Percentiles rank a stretch among this genome's conserved stretches.
Conservation (phyloP, 1,140 invertebrate genomes). For the Monochamus saltuarius region DNA sequence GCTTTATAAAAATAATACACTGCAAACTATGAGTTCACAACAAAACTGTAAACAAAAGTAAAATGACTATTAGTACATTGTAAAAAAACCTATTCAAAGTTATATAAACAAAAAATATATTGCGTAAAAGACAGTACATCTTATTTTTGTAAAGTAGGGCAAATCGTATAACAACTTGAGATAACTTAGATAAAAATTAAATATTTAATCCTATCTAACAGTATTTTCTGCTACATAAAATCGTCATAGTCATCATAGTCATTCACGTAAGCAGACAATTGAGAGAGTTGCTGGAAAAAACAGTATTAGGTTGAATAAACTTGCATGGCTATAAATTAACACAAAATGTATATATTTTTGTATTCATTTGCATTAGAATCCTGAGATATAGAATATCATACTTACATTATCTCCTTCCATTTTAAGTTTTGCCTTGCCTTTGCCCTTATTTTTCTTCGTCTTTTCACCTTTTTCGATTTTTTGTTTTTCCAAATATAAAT, state of each 20-base stretch:
- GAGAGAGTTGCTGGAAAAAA: constrained; percentile 57
- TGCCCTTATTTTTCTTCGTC: constrained; percentile 69
- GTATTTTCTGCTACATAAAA: constrained; percentile 62
- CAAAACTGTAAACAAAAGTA: too few species aligned
- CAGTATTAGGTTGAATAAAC: constrained; percentile 19
- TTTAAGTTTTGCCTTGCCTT: constrained; percentile 76
- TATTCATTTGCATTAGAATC: constrained; percentile 13
- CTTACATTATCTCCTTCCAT: constrained; percentile 71
- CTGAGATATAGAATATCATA: constrained; percentile 25
- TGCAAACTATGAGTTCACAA: too few species aligned
- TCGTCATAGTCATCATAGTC: constrained; percentile 64
- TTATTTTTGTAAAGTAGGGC: background rate
- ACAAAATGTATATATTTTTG: too few species aligned
- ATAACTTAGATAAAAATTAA: constrained; percentile 15
- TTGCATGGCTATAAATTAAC: constrained; percentile 15
- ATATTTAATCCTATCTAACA: background rate
- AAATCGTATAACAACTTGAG: background rate
- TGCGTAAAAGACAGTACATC: constrained; percentile 6
- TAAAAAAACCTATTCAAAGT: constrained; percentile 5
- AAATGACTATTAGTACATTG: too few species aligned
- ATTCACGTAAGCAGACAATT: constrained; percentile 59
- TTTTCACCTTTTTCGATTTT: constrained; percentile 77
- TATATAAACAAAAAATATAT: background rate
- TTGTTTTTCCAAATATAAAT: constrained; percentile 76
- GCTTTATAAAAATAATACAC: too few species aligned